Conservation (phyloP, 2,797 vertebrate genomes). For the Megaceryle alcyon region DNA sequence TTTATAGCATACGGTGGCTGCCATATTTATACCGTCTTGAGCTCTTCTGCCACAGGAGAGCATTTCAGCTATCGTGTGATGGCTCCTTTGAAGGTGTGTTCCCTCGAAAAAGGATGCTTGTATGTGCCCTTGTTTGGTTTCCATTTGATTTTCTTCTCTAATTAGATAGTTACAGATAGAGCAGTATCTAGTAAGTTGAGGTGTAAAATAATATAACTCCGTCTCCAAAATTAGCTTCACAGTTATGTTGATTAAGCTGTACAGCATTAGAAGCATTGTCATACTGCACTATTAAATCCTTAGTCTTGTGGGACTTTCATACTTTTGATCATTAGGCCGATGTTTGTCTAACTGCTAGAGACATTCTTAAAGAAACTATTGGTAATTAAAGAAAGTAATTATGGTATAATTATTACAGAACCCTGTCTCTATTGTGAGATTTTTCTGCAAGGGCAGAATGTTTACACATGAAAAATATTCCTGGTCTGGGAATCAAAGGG, state of each 20-base stretch:
- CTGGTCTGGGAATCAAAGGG: neutral
- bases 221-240: constrained; percentile 80
- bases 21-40: constrained; percentile 81
- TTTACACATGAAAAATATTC: neutral
- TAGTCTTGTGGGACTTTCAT: constrained; percentile 31
- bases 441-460: neutral
- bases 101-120: constrained; percentile 67
- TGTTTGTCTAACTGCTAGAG: constrained; percentile 65
- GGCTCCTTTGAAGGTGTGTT: constrained; percentile 84
- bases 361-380: constrained; percentile 61
- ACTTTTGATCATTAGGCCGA: constrained; percentile 52
- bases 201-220: constrained; percentile 48
- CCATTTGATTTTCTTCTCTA: constrained; percentile 81
- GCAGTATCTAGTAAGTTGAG: constrained; percentile 62
- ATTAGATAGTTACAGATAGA: constrained; percentile 81
- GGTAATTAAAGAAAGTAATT: constrained; percentile 38
- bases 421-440: neutral
- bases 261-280: constrained; percentile 67
- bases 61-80: constrained; percentile 78
- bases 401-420: constrained; percentile 65
- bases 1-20: constrained; percentile 77
- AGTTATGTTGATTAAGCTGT: constrained; percentile 86
- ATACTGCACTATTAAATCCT: constrained; percentile 53
- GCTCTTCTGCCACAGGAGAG: constrained; percentile 75
- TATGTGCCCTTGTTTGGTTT: constrained; percentile 60